A percentile compares a stretch with the other conserved stretches of the same genome.
Evolutionary conservation across 2,797 vertebrate species (phyloP).

Genomic region (Oophaga sylvatica): DNA sequence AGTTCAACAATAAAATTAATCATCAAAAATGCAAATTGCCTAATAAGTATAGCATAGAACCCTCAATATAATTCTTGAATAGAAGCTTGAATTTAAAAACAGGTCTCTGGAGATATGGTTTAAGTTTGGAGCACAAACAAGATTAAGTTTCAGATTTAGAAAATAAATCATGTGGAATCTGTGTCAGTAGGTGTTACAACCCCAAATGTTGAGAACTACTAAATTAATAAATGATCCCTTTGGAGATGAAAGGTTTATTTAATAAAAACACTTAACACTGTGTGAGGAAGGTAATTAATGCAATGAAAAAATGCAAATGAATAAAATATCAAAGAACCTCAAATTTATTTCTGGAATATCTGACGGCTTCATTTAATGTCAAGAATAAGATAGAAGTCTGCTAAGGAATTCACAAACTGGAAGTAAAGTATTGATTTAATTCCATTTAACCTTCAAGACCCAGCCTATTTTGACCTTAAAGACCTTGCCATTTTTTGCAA

Average conservation of each 20-base stretch:
- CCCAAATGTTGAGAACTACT: background rate
- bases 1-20: too few species aligned
- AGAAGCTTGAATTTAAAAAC: background rate
- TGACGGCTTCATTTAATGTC: conserved; percentile 26
- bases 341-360: conserved; percentile 24
- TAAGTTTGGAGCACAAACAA: background rate
- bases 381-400: background rate
- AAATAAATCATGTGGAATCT: conserved; percentile 2
- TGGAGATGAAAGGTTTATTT: background rate
- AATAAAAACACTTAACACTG: conserved; percentile 8
- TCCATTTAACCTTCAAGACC: too few species aligned
- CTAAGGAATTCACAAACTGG: conserved; percentile 15
- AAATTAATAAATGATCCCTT: background rate
- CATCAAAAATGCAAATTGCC: background rate
- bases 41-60: background rate
- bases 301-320: conserved; percentile 4
- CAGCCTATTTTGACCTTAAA: too few species aligned
- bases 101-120: background rate
- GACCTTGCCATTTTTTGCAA: too few species aligned
- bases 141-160: background rate
- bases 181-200: conserved; percentile 9
- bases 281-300: background rate
- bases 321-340: conserved; percentile 21
- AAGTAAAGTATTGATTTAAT: conserved; percentile 29
- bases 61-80: background rate